Conservation (phyloP, 1,140 invertebrate species). For the Nixonia krombeini region DNA sequence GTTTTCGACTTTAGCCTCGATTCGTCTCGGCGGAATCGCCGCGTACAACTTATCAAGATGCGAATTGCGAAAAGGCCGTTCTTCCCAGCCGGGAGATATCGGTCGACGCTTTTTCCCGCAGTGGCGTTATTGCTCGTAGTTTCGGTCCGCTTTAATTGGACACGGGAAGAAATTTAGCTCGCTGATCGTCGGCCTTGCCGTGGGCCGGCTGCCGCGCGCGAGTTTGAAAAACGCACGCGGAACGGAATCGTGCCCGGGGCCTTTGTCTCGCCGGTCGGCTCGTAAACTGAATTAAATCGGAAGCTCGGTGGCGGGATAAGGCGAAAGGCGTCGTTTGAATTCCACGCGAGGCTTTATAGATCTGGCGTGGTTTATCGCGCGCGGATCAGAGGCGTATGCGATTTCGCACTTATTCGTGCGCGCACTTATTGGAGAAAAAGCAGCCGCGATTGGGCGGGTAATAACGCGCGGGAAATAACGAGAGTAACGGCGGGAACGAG, state of each 20-base stretch:
- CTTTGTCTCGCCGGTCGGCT: background rate
- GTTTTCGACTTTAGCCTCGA: slow-evolving; percentile 44
- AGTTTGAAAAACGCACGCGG: too few species aligned
- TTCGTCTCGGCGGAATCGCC: too few species aligned
- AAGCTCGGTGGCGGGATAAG: slow-evolving; percentile 20
- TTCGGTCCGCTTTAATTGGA: too few species aligned
- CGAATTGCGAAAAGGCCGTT: too few species aligned
- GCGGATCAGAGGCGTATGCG: slow-evolving; percentile 6
- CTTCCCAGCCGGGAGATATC: too few species aligned
- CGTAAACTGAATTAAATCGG: slow-evolving; percentile 33
- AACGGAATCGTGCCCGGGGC: background rate
- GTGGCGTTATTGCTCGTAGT: too few species aligned
- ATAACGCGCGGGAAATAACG: slow-evolving; percentile 16
- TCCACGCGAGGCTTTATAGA: slow-evolving; percentile 13
- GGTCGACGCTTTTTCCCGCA: too few species aligned
- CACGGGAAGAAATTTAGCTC: too few species aligned
- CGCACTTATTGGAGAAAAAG: slow-evolving; percentile 22
- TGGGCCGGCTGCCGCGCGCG: too few species aligned
- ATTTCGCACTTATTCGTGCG: slow-evolving; percentile 46
- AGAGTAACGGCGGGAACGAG: slow-evolving; percentile 11
- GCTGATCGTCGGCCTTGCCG: too few species aligned
- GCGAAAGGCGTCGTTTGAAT: background rate
- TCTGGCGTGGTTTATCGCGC: slow-evolving; percentile 22
- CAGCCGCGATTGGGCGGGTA: slow-evolving; percentile 6
- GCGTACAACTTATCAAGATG: too few species aligned